These are phyloP conservation scores for Cololabis saira DNA, from an alignment of 2,113 vertebrate genomes.

Conservation along the genomic window DNA sequence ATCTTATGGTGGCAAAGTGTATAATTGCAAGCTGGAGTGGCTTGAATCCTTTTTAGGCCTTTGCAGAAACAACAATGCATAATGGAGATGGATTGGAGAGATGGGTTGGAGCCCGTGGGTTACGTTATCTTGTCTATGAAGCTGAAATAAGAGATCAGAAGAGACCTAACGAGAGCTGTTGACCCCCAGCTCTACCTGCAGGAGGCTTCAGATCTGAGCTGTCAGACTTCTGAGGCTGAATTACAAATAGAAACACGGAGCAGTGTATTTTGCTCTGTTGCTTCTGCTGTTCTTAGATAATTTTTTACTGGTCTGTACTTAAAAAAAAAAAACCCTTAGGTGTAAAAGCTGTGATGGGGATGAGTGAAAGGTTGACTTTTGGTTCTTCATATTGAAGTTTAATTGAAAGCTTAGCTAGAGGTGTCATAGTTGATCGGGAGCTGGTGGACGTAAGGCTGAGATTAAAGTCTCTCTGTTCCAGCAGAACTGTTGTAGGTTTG, in stretches of 20 bases:
- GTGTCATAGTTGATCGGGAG: conserved; percentile 33
- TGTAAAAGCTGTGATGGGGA: conserved; percentile 11
- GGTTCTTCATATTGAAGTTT: conserved; percentile 19
- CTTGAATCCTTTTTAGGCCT: conserved; percentile 21
- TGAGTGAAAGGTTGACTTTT: conserved; percentile 46
- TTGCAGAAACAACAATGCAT: conserved; percentile 3
- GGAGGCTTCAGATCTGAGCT: conserved; percentile 71
- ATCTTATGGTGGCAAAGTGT: neutral
- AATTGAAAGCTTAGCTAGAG: conserved; percentile 2
- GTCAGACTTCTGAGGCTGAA: conserved; percentile 58
- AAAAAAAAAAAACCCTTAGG: conserved; percentile 2
- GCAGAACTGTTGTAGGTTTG: conserved; percentile 59
- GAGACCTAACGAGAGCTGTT: conserved; percentile 44
- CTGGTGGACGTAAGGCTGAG: conserved; percentile 33
- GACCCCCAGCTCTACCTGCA: conserved; percentile 61
- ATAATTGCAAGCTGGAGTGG: conserved; percentile 14
- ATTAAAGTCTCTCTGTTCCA: conserved; percentile 54
- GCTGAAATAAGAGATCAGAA: conserved; percentile 64
- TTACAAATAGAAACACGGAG: conserved; percentile 53
- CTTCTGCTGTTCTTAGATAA: neutral
- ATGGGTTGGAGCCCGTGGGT: conserved; percentile 35
- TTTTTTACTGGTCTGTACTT: conserved; percentile 19
- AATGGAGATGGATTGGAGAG: conserved; percentile 12
- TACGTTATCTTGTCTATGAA: conserved; percentile 48
- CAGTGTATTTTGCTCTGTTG: conserved; percentile 14